phyloP scores from a whole-genome alignment of 2,888 invertebrate genomes.

The Pyrocoelia pectoralis region DNA sequence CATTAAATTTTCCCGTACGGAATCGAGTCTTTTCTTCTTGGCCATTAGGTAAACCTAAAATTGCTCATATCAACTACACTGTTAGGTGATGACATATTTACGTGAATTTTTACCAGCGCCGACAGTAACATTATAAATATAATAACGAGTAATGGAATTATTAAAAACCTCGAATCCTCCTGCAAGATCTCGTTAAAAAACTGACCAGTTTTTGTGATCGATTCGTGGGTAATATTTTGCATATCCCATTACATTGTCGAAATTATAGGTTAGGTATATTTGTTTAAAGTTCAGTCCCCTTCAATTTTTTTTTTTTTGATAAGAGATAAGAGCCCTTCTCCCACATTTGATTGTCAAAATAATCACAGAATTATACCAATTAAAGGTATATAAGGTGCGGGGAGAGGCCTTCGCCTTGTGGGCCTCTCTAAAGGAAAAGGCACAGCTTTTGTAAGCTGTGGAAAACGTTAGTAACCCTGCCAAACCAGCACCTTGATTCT shows the following conservation, averaged over 20 bases:
- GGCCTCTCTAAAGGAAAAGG: too few species aligned
- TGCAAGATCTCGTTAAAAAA: slow-evolving; percentile 36
- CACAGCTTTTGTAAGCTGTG: too few species aligned
- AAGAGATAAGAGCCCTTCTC: too few species aligned
- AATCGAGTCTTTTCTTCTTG: slow-evolving; percentile 64
- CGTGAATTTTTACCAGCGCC: slow-evolving; percentile 52
- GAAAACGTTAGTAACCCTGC: too few species aligned
- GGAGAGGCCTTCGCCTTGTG: too few species aligned
- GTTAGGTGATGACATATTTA: slow-evolving; percentile 21
- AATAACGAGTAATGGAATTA: slow-evolving; percentile 57
- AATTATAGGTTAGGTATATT: background rate
- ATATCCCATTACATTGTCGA: background rate
- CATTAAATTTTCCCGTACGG: slow-evolving; percentile 69
- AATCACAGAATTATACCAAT: too few species aligned
- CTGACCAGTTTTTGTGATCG: slow-evolving; percentile 10
- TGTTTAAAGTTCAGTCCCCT: too few species aligned
- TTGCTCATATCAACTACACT: too few species aligned
- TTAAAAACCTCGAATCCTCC: slow-evolving; percentile 51
- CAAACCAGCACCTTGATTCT: too few species aligned
- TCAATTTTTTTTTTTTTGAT: too few species aligned
- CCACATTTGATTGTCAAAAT: too few species aligned
- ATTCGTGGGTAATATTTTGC: slow-evolving; percentile 1
- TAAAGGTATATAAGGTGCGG: too few species aligned
- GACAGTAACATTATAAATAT: slow-evolving; percentile 55
- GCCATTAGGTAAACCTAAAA: slow-evolving; percentile 64